Evolutionary conservation across 2,888 invertebrate genomes (phyloP).

Genomic region (Seira ritae): DNA sequence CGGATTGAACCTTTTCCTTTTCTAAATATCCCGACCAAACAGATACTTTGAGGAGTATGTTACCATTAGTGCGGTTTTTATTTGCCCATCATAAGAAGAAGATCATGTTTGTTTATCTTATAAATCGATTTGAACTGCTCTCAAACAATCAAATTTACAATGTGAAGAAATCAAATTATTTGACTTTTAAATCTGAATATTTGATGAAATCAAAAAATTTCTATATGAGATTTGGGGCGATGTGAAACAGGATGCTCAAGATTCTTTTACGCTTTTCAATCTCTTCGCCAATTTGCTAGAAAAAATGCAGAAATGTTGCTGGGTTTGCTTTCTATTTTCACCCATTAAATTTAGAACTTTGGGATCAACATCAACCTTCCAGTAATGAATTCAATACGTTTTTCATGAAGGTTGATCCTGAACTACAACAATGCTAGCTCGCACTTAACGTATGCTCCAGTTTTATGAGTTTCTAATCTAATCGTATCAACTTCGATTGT

Average conservation of each 20-base stretch:
- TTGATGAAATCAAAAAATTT: neutral
- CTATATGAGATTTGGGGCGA: slow-evolving; percentile 12
- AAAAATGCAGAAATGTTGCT: slow-evolving; percentile 9
- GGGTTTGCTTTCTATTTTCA: neutral
- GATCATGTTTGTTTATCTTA: slow-evolving; percentile 11
- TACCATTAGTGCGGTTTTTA: slow-evolving; percentile 4
- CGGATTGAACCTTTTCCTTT: slow-evolving; percentile 15
- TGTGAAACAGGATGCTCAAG: slow-evolving; percentile 25
- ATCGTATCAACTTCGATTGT: neutral
- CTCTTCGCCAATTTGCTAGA: neutral
- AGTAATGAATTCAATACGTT: neutral
- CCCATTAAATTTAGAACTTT: too few species aligned
- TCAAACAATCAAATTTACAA: neutral
- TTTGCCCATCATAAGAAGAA: slow-evolving; percentile 1
- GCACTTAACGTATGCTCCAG: neutral
- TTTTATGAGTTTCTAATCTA: neutral
- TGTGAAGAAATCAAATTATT: neutral
- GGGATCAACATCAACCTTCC: too few species aligned
- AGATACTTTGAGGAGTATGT: neutral
- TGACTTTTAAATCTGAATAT: neutral
- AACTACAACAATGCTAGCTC: neutral
- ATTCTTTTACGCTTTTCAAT: too few species aligned
- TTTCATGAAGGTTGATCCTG: neutral
- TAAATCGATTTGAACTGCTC: neutral
- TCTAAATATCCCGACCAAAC: neutral